Base-by-base conservation (phyloP, 2,113 vertebrate genomes). In the Acrocephalus kingi region DNA sequence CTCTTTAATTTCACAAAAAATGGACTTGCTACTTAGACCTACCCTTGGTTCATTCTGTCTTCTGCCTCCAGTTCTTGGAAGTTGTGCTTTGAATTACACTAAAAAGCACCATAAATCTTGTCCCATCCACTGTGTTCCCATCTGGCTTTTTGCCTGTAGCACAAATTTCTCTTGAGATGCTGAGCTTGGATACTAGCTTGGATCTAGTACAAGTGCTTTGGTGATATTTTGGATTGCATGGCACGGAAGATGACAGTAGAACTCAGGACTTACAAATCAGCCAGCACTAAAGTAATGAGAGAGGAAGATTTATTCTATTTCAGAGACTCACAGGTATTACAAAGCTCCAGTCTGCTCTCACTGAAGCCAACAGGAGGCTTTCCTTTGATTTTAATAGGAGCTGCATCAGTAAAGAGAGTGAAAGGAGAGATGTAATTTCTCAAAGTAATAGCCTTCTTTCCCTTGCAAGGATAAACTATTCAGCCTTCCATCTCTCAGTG, bases 221-320 rank as follows among this genome's bases (percentile, higher is more conserved):
- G 68, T 90, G 62, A 61, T 83, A 84, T 87, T 95, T 90, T 84
- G 64, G 54, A 54, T 84, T 78, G 67, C 35, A 79, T 62, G 52
- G 54, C 20, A 37, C 76, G 43, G 80, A 76, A 59, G 39, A 77
- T 79, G 84, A 90, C 75, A 93, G 82, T 54, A 71, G 75, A 94
- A 76, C 58, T 84, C 77, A 58, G n/a, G 23, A 66, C 55, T 89
- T 78, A 67, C 0, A 9, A 95, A 87, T 90, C 61, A 91, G 39
- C 24, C 45, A 74, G 67, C 24, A 68, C 72, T 71, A 61, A 88
- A 86, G 75, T 77, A 94, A 94, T 3, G 7, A 93, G 85, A 80
- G 52, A 85, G 69, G 92, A 92, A 93, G 85, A 87, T 89, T 87
- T 77, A 87, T 67, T 77, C 55, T 58, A 2, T 91, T 91, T 85